These are phyloP conservation scores for Ptilorrhoa leucosticta DNA, from an alignment of 2,113 vertebrate species.

Conservation along the genomic window DNA sequence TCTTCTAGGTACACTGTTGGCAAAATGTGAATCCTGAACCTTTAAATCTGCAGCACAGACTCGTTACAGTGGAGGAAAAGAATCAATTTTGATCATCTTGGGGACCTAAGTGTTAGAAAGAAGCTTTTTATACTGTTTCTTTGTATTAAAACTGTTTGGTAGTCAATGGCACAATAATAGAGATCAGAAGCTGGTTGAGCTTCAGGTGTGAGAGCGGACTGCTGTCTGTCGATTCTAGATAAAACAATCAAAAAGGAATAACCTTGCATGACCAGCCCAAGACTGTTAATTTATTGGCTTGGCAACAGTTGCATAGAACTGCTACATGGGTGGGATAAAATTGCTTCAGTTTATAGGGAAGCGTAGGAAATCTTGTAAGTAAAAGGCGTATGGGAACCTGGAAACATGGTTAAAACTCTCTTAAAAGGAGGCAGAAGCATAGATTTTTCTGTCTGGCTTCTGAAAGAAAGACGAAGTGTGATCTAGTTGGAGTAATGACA, in stretches of 20 bases:
- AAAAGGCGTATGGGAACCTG: not conserved
- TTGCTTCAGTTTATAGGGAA: not conserved
- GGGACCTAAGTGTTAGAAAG: not conserved
- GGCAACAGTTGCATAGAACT: not conserved
- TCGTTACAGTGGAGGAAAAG: not conserved
- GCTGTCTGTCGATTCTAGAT: not conserved
- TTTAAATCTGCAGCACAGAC: not conserved
- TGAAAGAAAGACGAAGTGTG: not conserved
- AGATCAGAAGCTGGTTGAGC: fast-evolving
- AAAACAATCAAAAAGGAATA: not conserved
- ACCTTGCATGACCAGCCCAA: not conserved
- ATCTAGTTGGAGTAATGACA: not conserved
- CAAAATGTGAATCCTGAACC: not conserved
- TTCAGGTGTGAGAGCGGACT: not conserved
- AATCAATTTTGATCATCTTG: not conserved
- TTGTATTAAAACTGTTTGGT: not conserved
- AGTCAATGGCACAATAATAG: not conserved
- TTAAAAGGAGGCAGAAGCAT: not conserved
- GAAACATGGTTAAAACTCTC: not conserved
- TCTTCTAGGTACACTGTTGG: not conserved
- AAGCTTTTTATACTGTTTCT: not conserved
- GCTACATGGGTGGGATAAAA: not conserved
- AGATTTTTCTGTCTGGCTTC: not conserved
- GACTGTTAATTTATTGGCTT: not conserved
- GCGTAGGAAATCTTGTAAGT: not conserved